These are phyloP conservation scores for Galemys pyrenaicus DNA, from an alignment of 2,113 vertebrate species.

Conservation along the genomic window DNA sequence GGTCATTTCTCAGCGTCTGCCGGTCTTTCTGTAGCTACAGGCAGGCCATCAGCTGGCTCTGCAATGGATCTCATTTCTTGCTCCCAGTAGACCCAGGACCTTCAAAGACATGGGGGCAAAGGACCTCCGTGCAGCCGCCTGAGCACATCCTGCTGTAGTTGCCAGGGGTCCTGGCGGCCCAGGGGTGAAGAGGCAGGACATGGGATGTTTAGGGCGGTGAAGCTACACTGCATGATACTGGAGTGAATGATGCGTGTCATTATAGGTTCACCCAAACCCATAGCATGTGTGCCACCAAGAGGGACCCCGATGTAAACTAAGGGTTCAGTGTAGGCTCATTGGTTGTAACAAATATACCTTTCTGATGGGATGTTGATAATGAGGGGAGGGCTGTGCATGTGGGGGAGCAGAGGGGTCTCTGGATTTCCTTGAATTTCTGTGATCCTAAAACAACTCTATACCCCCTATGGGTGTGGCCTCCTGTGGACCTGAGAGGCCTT, in stretches of 20 bases:
- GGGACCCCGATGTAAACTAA: not conserved
- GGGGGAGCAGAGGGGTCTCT: not conserved
- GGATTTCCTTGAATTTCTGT: not conserved
- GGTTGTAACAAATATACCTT: not conserved
- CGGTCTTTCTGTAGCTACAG: not conserved
- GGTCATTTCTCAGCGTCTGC: not conserved
- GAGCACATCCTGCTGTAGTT: not conserved
- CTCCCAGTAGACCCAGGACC: not conserved
- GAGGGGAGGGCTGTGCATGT: not conserved
- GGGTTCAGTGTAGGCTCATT: not conserved
- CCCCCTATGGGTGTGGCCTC: too few species aligned
- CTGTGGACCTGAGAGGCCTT: not conserved
- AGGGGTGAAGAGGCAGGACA: not conserved
- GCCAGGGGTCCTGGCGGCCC: fast-evolving
- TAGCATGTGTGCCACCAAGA: not conserved
- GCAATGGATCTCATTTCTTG: not conserved
- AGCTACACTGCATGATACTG: not conserved
- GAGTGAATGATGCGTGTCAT: not conserved
- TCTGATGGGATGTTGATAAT: not conserved
- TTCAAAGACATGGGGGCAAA: not conserved
- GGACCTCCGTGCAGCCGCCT: not conserved
- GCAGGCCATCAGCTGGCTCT: not conserved
- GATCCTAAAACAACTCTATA: not conserved
- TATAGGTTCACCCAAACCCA: not conserved
- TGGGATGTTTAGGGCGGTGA: not conserved